These are phyloP conservation scores for Drosophila kuntzei DNA, from an alignment of 2,888 invertebrate species.

Conservation along the genomic window DNA sequence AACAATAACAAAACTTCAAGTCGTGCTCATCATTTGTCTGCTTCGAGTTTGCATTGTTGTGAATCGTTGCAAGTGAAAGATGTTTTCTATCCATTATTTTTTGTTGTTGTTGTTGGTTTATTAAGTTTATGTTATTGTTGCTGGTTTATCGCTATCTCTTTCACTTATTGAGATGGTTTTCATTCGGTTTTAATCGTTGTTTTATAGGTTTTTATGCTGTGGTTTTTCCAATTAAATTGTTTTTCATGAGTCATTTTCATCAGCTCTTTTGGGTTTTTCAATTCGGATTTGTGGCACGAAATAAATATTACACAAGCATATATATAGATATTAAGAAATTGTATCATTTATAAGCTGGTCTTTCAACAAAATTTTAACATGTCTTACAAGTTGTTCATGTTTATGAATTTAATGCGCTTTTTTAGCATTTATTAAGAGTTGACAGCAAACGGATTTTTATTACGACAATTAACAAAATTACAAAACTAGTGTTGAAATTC, in stretches of 20 bases:
- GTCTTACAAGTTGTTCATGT: neutral
- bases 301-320: neutral
- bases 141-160: constrained; percentile 17
- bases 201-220: constrained; percentile 64
- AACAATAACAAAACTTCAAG: constrained; percentile 29
- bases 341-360: neutral
- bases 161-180: constrained; percentile 18
- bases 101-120: constrained; percentile 8
- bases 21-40: constrained; percentile 47
- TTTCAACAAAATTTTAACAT: neutral
- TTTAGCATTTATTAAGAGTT: neutral
- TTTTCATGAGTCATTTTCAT: constrained; percentile 46
- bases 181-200: constrained; percentile 16
- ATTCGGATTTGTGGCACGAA: constrained; percentile 8
- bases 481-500: neutral
- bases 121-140: constrained; percentile 18
- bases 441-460: neutral
- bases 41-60: constrained; percentile 13
- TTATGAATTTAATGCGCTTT: neutral
- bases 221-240: constrained; percentile 38
- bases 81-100: constrained; percentile 37
- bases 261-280: constrained; percentile 19
- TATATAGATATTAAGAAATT: neutral
- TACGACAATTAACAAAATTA: neutral
- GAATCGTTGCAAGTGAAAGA: constrained; percentile 60